Conservation (phyloP, 92 coral and sea anemone genomes). For the Scolanthus callimorphus region DNA sequence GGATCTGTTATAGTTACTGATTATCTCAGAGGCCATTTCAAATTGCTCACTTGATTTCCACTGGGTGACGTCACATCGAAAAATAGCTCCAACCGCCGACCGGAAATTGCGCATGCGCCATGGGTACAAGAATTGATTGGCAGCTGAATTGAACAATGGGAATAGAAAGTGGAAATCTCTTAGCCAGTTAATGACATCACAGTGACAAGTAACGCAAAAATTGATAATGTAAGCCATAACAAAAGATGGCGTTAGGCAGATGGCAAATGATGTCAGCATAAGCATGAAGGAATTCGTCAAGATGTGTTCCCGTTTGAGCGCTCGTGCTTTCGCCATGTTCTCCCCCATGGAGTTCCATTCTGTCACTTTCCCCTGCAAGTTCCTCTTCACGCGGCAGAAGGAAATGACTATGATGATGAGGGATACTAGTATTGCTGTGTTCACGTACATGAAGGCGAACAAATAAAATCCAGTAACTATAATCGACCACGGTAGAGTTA, state of each 20-base stretch:
- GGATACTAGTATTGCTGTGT: neutral
- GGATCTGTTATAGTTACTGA: no score
- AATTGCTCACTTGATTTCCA: no score
- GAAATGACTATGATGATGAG: neutral
- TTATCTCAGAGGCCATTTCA: no score
- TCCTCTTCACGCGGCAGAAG: neutral
- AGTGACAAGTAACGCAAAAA: neutral
- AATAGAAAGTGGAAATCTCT: neutral
- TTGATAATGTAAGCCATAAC: slow-evolving; percentile 4
- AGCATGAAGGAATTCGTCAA: neutral
- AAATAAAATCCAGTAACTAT: slow-evolving; percentile 8
- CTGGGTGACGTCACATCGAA: neutral
- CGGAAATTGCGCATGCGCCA: slow-evolving; percentile 5
- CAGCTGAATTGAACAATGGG: slow-evolving; percentile 4
- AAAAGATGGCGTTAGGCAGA: neutral
- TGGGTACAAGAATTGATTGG: slow-evolving; percentile 1
- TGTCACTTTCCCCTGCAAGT: neutral
- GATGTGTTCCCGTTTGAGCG: neutral
- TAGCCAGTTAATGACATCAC: slow-evolving; percentile 2
- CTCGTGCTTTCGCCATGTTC: slow-evolving; percentile 3
- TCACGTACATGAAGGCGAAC: slow-evolving; percentile 3
- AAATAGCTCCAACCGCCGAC: neutral
- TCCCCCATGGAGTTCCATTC: slow-evolving; percentile 9
- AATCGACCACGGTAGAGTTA: slow-evolving; percentile 11
- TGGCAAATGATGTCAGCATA: neutral